Evolutionary conservation across 1,140 invertebrate genomes (phyloP).

Genomic region (Chironomus striatipennis): DNA sequence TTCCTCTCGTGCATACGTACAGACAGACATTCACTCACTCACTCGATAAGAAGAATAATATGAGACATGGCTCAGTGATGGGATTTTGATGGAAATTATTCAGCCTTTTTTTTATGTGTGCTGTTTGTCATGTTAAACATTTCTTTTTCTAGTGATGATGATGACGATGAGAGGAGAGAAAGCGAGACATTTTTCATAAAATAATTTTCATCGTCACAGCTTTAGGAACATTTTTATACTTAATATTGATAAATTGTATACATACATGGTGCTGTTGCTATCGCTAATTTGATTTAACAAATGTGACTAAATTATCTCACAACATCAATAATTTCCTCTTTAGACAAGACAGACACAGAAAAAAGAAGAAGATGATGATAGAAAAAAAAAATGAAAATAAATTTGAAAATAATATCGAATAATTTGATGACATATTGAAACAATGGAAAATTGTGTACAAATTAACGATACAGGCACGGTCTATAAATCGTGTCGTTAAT

Average conservation of each 20-base stretch:
- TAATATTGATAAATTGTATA: not conserved
- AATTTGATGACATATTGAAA: not conserved
- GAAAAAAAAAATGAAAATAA: not conserved
- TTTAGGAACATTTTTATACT: no score
- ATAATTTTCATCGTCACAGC: no score
- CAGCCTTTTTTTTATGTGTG: no score
- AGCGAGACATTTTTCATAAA: no score
- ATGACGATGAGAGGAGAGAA: no score
- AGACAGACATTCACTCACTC: not conserved
- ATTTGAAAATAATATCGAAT: not conserved
- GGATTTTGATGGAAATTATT: not conserved
- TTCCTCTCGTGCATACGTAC: not conserved
- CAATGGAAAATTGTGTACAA: slow-evolving; percentile 11
- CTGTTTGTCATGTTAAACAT: no score
- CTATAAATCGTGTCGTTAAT: slow-evolving; percentile 9
- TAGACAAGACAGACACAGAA: no score
- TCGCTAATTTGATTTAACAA: slow-evolving; percentile 18
- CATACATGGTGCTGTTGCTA: not conserved
- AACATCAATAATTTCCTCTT: not conserved
- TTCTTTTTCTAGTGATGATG: no score
- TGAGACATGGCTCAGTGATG: not conserved
- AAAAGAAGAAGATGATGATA: no score
- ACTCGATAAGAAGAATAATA: no score
- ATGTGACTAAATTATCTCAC: slow-evolving; percentile 19
- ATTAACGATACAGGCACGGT: slow-evolving; percentile 5